Evolutionary conservation across 2,888 invertebrate genomes (phyloP), one percentile per base, ranked within the genome.

Genomic region (Panopea generosa): DNA sequence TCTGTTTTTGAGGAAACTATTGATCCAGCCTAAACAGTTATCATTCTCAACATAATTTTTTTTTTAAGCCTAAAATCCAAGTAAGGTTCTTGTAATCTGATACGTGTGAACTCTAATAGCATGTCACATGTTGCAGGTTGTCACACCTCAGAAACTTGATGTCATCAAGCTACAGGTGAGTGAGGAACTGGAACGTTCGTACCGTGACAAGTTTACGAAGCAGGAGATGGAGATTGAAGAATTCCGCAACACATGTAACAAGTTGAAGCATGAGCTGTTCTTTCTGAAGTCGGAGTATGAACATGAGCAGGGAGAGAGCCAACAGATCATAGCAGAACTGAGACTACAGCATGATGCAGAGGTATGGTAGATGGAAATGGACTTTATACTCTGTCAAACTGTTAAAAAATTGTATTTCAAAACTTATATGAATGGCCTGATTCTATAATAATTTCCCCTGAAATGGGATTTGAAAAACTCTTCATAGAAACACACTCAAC

Each of bases 271-370:
- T 66, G 92, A 92, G 77, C 82, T 90, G 27, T 86, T 89, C 55
- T 92, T 92, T 76, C 75, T 92, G 24, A 91, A 92, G 82, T 87
- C 91, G 0, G 92, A 92, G 84, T 92, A 90, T 74, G 92, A 92
- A 40, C 91, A 92, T 72, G 89, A 90, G 47, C 84, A 85, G 33
- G 67, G 82, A 16, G 89, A 91, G 63, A 86, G 90, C 73, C 82
- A 83, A 59, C 83, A 88, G 26, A 84, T 90, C 14, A 16, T 91
- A 16, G 88, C 90, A 14, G 92, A 92, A 71, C 53, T 91, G 67
- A 90, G 86, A 67, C 80, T 92, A 53, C 87, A 90, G 62, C 89
- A 91, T 69, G 91, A 92, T 53, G 89, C 91, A 33, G 92, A 92
- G 90, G 92, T 92, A 40, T 63, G 61, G 61, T 38, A 52, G 29